phyloP scores from a whole-genome alignment of 2,113 vertebrate species.

The Glaucomys volans region DNA sequence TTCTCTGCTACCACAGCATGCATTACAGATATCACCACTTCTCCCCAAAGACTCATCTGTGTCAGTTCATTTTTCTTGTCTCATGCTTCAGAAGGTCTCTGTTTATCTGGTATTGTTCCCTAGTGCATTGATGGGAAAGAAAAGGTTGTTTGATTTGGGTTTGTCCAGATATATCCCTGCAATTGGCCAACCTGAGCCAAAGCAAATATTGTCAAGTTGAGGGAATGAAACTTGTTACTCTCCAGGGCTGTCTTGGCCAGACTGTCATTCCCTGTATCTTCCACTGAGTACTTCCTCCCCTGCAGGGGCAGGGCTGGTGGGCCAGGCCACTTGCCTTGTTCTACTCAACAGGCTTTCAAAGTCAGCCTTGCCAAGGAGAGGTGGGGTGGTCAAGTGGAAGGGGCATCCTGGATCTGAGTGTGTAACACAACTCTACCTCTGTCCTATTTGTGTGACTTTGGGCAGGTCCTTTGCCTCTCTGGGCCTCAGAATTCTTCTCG shows the following conservation, averaged over 20 bases:
- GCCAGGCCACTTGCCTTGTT: background rate
- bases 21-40: background rate
- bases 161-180: constrained; percentile 31
- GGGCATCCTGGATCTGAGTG: background rate
- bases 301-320: background rate
- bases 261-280: background rate
- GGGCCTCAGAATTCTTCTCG: background rate
- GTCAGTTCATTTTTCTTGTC: constrained; percentile 47
- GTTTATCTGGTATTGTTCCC: constrained; percentile 30
- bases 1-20: background rate
- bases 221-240: constrained; percentile 25
- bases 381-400: background rate
- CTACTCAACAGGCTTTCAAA: background rate
- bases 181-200: constrained; percentile 36
- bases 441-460: background rate
- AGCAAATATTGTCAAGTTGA: constrained; percentile 41
- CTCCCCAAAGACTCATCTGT: constrained; percentile 25
- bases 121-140: constrained; percentile 43
- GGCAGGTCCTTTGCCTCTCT: background rate
- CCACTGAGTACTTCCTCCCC: background rate
- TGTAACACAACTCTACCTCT: background rate
- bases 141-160: constrained; percentile 48
- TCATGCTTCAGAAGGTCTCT: constrained; percentile 54
- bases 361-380: background rate
- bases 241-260: background rate